Evolutionary conservation across 1,140 invertebrate genomes (phyloP).

Genomic region (Paramacrobiotus metropolitanus): DNA sequence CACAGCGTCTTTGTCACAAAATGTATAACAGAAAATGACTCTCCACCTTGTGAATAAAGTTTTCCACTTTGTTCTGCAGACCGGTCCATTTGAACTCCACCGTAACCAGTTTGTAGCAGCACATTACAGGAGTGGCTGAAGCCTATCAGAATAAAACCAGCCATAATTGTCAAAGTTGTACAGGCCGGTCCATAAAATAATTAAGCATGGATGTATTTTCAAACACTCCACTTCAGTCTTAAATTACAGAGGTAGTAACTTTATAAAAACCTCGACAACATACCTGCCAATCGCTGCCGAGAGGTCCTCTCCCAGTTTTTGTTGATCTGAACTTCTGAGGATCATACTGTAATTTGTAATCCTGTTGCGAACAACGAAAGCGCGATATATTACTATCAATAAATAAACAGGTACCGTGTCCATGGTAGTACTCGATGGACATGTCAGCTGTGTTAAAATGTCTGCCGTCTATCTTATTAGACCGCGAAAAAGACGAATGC

Average conservation of each 20-base stretch:
- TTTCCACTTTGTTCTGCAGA: conserved; percentile 26
- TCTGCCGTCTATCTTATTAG: not conserved
- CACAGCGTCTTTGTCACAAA: too few species aligned
- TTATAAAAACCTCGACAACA: not conserved
- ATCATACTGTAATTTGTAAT: conserved; percentile 74
- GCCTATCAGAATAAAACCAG: too few species aligned
- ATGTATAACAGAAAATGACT: too few species aligned
- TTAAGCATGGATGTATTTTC: too few species aligned
- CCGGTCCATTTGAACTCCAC: conserved; percentile 31
- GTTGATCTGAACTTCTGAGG: conserved; percentile 68
- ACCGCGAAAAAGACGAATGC: not conserved
- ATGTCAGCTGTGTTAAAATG: too few species aligned
- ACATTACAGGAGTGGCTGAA: conserved; percentile 32
- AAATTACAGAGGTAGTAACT: conserved; percentile 5
- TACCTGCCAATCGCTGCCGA: conserved; percentile 49
- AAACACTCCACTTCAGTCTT: not conserved
- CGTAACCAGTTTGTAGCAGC: conserved; percentile 28
- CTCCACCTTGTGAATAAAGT: conserved; percentile 16
- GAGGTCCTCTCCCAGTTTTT: conserved; percentile 80
- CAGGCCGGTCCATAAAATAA: too few species aligned
- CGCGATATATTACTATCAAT: not conserved
- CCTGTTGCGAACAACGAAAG: conserved; percentile 19
- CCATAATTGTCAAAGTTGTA: too few species aligned
- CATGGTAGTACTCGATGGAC: not conserved
- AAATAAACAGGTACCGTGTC: conserved; percentile 4